Conservation (phyloP, 1,140 invertebrate genomes). For the Drosophila littoralis region DNA sequence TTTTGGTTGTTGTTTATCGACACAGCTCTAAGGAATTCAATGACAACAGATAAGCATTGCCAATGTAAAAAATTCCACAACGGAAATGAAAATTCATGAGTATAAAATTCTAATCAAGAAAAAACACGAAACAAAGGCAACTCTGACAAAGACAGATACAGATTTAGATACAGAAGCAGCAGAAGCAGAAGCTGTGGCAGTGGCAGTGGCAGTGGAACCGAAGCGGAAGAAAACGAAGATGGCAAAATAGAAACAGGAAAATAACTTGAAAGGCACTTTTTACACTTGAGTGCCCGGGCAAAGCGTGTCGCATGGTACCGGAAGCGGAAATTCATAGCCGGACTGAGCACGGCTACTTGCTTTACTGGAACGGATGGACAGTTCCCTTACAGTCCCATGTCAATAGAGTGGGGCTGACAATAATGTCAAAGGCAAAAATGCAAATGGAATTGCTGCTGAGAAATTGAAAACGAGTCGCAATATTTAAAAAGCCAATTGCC, state of each 20-base stretch:
- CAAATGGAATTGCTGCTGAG: conserved; percentile 60
- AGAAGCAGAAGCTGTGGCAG: not conserved
- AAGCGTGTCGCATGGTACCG: conserved; percentile 65
- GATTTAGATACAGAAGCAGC: conserved; percentile 6
- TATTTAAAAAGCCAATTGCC: conserved; percentile 65
- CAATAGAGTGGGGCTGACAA: conserved; percentile 48
- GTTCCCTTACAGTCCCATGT: conserved; percentile 52
- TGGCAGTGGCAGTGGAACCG: not conserved
- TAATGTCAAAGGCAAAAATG: conserved; percentile 67
- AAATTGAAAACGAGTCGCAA: conserved; percentile 72
- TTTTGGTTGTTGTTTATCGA: conserved; percentile 29
- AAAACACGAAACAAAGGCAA: conserved; percentile 58
- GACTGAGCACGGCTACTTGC: conserved; percentile 64
- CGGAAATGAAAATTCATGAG: conserved; percentile 77
- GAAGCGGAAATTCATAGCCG: conserved; percentile 74
- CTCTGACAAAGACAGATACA: conserved; percentile 15
- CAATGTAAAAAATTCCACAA: conserved; percentile 55
- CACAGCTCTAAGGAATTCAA: conserved; percentile 37
- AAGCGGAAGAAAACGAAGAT: conserved; percentile 44
- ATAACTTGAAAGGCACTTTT: conserved; percentile 77
- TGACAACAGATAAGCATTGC: conserved; percentile 37
- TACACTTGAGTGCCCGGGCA: conserved; percentile 69
- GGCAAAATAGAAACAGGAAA: conserved; percentile 65
- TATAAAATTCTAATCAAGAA: conserved; percentile 72
- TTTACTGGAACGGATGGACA: conserved; percentile 51